phyloP scores from a whole-genome alignment of 1,140 invertebrate species.

The Danaus melanippus region DNA sequence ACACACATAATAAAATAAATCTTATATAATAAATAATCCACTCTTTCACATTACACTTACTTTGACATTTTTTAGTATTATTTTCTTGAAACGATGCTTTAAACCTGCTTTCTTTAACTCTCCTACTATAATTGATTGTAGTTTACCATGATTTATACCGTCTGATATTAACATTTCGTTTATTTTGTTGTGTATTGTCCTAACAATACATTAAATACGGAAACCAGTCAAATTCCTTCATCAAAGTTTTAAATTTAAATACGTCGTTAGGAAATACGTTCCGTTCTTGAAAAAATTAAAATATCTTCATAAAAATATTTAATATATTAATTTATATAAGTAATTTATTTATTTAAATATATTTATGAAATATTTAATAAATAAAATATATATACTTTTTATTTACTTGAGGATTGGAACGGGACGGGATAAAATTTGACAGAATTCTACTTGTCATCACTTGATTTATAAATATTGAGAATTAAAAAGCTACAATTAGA shows the following conservation, averaged over 20 bases:
- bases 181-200: slow-evolving; percentile 10
- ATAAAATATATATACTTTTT: no score
- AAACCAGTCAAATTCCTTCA: background rate
- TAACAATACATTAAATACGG: slow-evolving; percentile 5
- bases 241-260: slow-evolving; percentile 8
- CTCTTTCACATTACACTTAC: slow-evolving; percentile 34
- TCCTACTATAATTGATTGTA: slow-evolving; percentile 73
- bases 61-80: slow-evolving; percentile 69
- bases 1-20: slow-evolving; percentile 13
- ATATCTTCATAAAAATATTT: no score
- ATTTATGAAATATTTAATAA: no score
- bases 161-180: slow-evolving; percentile 78
- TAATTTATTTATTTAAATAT: no score
- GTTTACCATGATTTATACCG: slow-evolving; percentile 76
- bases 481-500: no score
- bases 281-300: background rate
- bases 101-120: slow-evolving; percentile 76
- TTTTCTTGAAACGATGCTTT: slow-evolving; percentile 77
- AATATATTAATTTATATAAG: no score
- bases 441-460: no score
- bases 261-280: slow-evolving; percentile 10
- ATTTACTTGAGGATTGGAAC: no score
- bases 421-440: no score
- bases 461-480: no score
- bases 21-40: slow-evolving; percentile 9